These are phyloP conservation scores for Ephestia elutella DNA, from an alignment of 1,140 invertebrate species.

Conservation along the genomic window DNA sequence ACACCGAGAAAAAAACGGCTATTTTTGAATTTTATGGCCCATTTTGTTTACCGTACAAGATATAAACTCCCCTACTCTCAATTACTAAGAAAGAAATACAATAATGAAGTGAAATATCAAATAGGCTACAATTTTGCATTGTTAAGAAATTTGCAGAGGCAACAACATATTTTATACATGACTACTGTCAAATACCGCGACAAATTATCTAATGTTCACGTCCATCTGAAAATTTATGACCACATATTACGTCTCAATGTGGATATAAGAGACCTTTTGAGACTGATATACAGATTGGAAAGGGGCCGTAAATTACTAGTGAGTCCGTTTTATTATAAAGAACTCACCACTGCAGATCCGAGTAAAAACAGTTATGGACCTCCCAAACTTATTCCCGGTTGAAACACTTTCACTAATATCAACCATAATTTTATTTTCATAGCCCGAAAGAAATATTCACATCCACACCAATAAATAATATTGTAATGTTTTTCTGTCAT, in stretches of 20 bases:
- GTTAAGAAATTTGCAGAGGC: neutral
- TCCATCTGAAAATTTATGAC: constrained; percentile 10
- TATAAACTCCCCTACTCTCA: neutral
- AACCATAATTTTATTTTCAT: too few relatives aligned
- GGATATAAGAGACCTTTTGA: neutral
- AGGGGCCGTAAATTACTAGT: neutral
- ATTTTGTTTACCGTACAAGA: constrained; percentile 1
- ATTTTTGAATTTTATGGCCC: neutral
- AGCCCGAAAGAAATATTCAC: too few relatives aligned
- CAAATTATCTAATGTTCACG: neutral
- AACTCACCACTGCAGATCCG: neutral
- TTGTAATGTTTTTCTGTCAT: too few relatives aligned
- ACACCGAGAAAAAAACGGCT: neutral
- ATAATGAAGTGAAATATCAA: neutral
- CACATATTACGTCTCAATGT: neutral
- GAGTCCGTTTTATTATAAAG: neutral
- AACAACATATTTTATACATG: neutral
- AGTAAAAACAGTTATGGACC: too few relatives aligned
- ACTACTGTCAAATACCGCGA: neutral
- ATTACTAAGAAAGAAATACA: neutral
- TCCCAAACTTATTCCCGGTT: too few relatives aligned
- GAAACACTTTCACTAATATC: too few relatives aligned
- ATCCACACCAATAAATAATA: too few relatives aligned
- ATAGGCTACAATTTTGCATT: neutral
- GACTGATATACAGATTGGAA: neutral